These are phyloP conservation scores for Pachypeltis micranthus DNA, from an alignment of 1,140 invertebrate genomes.

Conservation along the genomic window DNA sequence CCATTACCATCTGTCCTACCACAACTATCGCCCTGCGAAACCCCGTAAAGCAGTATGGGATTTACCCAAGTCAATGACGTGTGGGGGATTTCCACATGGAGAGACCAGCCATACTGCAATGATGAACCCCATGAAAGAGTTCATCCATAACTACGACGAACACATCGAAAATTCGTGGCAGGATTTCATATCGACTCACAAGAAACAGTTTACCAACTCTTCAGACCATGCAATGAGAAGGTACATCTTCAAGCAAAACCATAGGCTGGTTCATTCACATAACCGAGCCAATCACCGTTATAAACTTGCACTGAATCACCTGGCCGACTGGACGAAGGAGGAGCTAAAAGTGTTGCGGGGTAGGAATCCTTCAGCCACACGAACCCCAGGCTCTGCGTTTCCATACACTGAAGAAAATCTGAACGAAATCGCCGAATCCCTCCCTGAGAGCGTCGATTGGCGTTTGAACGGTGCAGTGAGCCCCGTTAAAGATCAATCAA, in stretches of 20 bases:
- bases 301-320: slow-evolving; percentile 70
- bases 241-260: slow-evolving; percentile 78
- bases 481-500: slow-evolving; percentile 89
- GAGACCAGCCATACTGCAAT: slow-evolving; percentile 73
- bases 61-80: slow-evolving; percentile 48
- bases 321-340: slow-evolving; percentile 68
- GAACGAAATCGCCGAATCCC: slow-evolving; percentile 21
- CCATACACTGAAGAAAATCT: slow-evolving; percentile 44
- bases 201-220: slow-evolving; percentile 47
- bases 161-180: slow-evolving; percentile 71
- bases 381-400: slow-evolving; percentile 67
- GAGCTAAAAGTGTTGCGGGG: slow-evolving; percentile 72
- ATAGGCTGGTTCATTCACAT: slow-evolving; percentile 73
- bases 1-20: slow-evolving; percentile 83
- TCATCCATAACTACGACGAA: slow-evolving; percentile 54
- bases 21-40: slow-evolving; percentile 51
- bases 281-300: slow-evolving; percentile 68
- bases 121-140: slow-evolving; percentile 90
- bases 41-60: slow-evolving; percentile 39
- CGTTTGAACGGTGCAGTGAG: slow-evolving; percentile 83
- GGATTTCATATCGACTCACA: slow-evolving; percentile 61
- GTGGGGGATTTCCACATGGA: slow-evolving; percentile 75
- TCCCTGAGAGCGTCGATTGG: slow-evolving; percentile 76
- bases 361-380: slow-evolving; percentile 44
- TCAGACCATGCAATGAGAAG: slow-evolving; percentile 57